Evolutionary conservation across 2,888 invertebrate genomes (phyloP), one percentile per base, ranked within the genome.

Genomic region (Hyposoter dolosus): DNA sequence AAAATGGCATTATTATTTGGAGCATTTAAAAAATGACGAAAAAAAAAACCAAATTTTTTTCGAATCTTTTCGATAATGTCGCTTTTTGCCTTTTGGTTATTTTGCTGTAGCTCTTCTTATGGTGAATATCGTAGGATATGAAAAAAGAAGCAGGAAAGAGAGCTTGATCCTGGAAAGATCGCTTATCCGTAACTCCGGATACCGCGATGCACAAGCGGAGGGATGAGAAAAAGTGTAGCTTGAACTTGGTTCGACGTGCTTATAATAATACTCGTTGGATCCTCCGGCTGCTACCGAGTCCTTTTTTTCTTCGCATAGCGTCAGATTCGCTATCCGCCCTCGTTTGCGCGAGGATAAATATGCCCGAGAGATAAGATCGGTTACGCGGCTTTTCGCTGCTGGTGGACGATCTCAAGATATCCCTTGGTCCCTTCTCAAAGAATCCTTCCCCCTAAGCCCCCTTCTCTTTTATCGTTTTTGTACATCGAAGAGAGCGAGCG

Each of bases 351-450:
- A 28, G 86, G 84, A 86, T 83, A 86, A 84, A 84, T 82, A 82
- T 84, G 84, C 75, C 69, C 56, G 56, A 60, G 81, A 75, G 84
- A 87, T 87, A 84, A 82, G 78, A 84, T 87, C 86, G 84, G 60
- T 81, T 23, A 66, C 74, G 68, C 68, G 72, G 83, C 66, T 84
- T 81, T 77, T 81, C 86, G 66, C 50, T 60, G 66, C 50, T 60
- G 12, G 85, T 68, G 74, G 74, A 74, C 68, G 74, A 82, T 84
- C 84, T 65, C 47, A 40, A 77, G 81, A 84, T 81, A 86, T 82
- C 72, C 60, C 43, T 23, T 28, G 60, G 35, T 50, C 56, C 23
- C 19, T 15, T 47, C 19, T 43, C 50, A n/a, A 23, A 56, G 56
- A 28, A 28, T 15, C 56, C 28, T 5, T 15, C 56, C 23, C 56